Conservation (phyloP, 2,888 invertebrate species). For the Microplitis manilae region DNA sequence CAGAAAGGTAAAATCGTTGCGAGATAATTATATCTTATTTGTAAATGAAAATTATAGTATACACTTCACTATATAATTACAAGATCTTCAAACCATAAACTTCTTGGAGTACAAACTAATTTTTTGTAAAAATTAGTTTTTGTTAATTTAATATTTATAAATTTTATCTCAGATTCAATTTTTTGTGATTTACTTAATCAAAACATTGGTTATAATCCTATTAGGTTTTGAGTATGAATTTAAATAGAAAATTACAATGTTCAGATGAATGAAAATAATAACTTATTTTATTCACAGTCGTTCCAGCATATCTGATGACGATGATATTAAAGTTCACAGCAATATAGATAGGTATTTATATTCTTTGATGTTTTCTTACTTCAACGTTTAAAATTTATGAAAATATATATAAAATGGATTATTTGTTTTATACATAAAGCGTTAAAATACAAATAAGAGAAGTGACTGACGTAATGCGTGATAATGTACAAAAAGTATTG, state of each 20-base stretch:
- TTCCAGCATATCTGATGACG: constrained; percentile 54
- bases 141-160: too few relatives aligned
- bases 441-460: constrained; percentile 69
- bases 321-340: constrained; percentile 46
- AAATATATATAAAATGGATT: constrained; percentile 24
- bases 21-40: neutral
- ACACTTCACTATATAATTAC: neutral
- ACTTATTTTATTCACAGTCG: constrained; percentile 53
- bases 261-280: neutral
- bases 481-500: constrained; percentile 69
- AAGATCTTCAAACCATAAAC: neutral
- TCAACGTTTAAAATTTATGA: constrained; percentile 1
- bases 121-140: neutral
- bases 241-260: neutral
- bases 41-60: neutral
- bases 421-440: constrained; percentile 49
- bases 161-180: too few relatives aligned
- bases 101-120: neutral
- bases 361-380: constrained; percentile 8
- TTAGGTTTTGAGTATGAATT: too few relatives aligned
- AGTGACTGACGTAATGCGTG: constrained; percentile 69
- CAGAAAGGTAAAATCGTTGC: neutral
- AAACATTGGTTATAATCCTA: too few relatives aligned
- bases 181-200: too few relatives aligned
- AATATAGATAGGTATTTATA: constrained; percentile 59